Evolutionary conservation across 2,113 vertebrate species (phyloP), one percentile per base, ranked within the genome.

Genomic region (Tauraco erythrolophus): DNA sequence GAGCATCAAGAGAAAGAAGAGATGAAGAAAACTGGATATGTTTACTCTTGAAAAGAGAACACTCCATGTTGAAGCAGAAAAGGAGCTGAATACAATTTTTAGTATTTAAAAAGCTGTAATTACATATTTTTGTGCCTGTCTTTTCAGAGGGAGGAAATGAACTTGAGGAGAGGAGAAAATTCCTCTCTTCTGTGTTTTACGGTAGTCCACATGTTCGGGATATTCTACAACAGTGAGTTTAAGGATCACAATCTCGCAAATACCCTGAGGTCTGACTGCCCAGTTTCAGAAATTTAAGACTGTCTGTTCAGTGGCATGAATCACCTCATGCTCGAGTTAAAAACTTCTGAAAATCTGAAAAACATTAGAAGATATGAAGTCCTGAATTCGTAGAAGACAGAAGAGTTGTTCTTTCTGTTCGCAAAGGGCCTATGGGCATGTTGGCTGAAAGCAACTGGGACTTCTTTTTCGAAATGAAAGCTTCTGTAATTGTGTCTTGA

Each of bases 11-110:
- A 84, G 70, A 74, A 87, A 87, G 72, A 91, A 15, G 46, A 94
- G 69, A 71, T 2, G 4, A 75, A 89, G 74, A 58, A 87, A 87
- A 88, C 33, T 70, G 48, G 9, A 1, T 75, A 19, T 76, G 37
- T 90, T 89, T 91, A 39, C 39, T 88, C 14, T 39, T 81, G 35
- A 79, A 83, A 93, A 88, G 77, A 60, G 43, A 92, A 50, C 43
- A 11, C 51, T 89, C 76, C 27, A 60, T 51, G 30, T n/a, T 91
- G 72, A 87, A 93, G 48, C 41, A 33, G n/a, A 79, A 87, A 68
- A 19, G 19, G 56, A 94, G 45, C 53, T 15, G 10, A 86, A 89
- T 84, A 46, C 21, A 46, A 19, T 71, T 93, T 92, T 77, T 66
- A 66, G 9, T 89, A 46, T 54, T 87, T 70, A 54, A 68, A 91